Base-by-base conservation (phyloP, 2,113 vertebrate genomes). In the Pholis gunnellus region DNA sequence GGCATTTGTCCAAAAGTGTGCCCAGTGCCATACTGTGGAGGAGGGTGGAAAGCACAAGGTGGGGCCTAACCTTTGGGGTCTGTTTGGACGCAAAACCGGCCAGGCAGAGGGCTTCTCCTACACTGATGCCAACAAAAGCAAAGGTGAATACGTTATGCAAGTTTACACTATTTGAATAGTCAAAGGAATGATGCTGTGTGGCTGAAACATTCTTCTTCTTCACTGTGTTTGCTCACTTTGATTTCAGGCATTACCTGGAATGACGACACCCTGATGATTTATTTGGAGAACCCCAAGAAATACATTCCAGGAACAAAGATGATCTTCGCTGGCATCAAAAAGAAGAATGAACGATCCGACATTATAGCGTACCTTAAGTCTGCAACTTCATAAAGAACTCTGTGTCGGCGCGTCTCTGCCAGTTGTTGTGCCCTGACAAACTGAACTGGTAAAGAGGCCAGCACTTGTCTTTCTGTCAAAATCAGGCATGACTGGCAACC, bases 241-340 rank as follows among this genome's bases (percentile, higher is more conserved):
- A 64, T 89, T 91, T 9, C 76, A 97, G 96, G 95, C 52, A 87
- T 97, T 72, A 15, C 85, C 71, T 97, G 96, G 96, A 72, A 81
- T 72, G 95, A 97, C 31, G 92, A 89, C 2, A 97, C 95, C 65
- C 87, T 97, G 59, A 95, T 88, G 84, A 84, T 96, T 59, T 97
- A 97, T 92, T 93, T 98, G 93, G 96, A 98, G 82, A 97, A 97
- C 79, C 96, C 96, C 38, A 97, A 97, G 94, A 98, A 98, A 88
- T 97, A 96, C 88, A 97, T 97, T 89, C 95, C 96, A 78, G 95
- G 95, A 91, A 97, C 95, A 66, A 97, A 98, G 95, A 97, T 96
- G 89, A 90, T 96, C 88, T 98, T 98, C 70, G 94, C 95, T 79
- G 96, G 96, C 57, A 96, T 97, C 91, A 97, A 96, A 91, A 98